phyloP scores from a whole-genome alignment of 2,797 vertebrate genomes.

The Phataginus tricuspis region DNA sequence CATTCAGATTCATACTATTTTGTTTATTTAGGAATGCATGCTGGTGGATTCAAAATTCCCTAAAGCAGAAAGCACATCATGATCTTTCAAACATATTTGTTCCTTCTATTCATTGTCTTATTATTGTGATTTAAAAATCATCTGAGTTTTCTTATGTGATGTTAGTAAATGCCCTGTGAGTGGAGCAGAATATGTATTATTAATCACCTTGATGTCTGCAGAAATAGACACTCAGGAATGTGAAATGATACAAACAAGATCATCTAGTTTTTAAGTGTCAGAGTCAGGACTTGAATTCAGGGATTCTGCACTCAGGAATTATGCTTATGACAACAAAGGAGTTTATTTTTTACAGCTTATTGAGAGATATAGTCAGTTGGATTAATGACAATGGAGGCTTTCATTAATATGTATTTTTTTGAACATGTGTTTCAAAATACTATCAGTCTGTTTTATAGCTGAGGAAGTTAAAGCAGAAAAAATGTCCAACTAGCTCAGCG shows the following conservation, averaged over 20 bases:
- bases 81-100: conserved; percentile 33
- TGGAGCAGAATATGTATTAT: background rate
- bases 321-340: background rate
- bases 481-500: background rate
- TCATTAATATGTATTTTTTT: background rate
- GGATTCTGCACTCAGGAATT: background rate
- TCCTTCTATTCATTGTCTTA: background rate
- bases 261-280: background rate
- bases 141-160: background rate
- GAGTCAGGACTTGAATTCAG: background rate
- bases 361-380: background rate
- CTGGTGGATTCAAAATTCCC: background rate
- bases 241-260: background rate
- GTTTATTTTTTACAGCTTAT: background rate
- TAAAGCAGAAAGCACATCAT: background rate
- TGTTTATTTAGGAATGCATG: background rate
- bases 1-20: background rate
- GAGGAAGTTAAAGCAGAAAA: background rate
- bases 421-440: background rate
- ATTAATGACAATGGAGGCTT: background rate
- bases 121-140: conserved; percentile 8
- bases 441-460: background rate
- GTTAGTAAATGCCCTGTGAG: background rate
- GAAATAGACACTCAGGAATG: background rate
- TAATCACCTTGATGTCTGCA: background rate